These are phyloP conservation scores for Drosophila mayaguana DNA, from an alignment of 2,888 invertebrate genomes.

Conservation along the genomic window DNA sequence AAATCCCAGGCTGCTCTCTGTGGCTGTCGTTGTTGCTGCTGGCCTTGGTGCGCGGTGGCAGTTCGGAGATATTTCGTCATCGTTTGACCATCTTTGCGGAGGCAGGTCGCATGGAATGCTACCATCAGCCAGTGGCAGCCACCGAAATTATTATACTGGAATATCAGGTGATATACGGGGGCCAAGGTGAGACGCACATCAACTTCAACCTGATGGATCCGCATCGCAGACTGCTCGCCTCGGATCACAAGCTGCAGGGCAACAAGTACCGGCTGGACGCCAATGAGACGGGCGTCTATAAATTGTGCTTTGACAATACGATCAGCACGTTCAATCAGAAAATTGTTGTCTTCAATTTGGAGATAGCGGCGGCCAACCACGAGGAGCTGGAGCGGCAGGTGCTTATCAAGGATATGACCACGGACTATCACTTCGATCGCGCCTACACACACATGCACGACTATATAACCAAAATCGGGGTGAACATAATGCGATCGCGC, in stretches of 20 bases:
- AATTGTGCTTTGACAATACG: constrained; percentile 94
- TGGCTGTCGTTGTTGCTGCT: constrained; percentile 31
- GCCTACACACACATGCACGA: constrained; percentile 88
- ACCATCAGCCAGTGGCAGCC: constrained; percentile 88
- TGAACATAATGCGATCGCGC: constrained; percentile 87
- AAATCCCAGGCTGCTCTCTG: constrained; percentile 30
- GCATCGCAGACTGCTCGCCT: constrained; percentile 87
- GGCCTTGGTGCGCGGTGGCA: constrained; percentile 12
- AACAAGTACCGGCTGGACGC: constrained; percentile 87
- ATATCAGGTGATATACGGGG: constrained; percentile 92
- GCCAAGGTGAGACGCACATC: constrained; percentile 92
- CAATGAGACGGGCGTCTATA: constrained; percentile 89
- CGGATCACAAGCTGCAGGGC: constrained; percentile 88
- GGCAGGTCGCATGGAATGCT: constrained; percentile 91
- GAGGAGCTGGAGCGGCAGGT: constrained; percentile 85
- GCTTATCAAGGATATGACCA: constrained; percentile 83
- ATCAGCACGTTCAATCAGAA: constrained; percentile 92
- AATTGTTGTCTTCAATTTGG: constrained; percentile 92
- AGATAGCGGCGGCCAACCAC: constrained; percentile 87
- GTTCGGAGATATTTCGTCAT: constrained; percentile 70
- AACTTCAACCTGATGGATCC: constrained; percentile 91
- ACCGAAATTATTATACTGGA: constrained; percentile 90
- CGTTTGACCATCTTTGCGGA: constrained; percentile 89
- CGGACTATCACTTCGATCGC: constrained; percentile 87
- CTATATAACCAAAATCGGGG: constrained; percentile 88